Base-by-base conservation (phyloP, 1,140 invertebrate species). In the Leucophenga varia region DNA sequence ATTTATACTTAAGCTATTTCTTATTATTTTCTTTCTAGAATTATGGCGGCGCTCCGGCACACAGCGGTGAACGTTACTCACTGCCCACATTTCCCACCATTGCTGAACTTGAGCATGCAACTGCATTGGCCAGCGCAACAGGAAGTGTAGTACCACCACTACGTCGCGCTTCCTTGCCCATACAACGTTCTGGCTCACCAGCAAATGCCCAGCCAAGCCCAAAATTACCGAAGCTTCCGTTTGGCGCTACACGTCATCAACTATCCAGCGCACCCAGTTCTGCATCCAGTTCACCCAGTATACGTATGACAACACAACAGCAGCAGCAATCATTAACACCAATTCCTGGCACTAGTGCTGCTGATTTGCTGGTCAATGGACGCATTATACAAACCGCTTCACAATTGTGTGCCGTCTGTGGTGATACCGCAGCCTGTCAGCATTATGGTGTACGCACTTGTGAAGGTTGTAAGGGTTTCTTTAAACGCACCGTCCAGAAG, bases 381-480 rank as follows among this genome's bases (percentile, higher is more conserved):
- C 34, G 46, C 12, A 72, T 45, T 71, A 80, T 67, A 80, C 87
- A 17, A 25, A 80, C 86, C 3, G 86, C 88, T 0, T 91, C 90
- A 16, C 91, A 97, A 72, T 76, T 97, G 19, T 99, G 97, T 76
- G 95, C 96, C 3, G 97, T 99, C 4, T 99, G 97, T 73, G 96
- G 95, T 0, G 97, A 99, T 76, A 96, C 93, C 6, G 97, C 97
- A 1, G 95, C 95, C 14, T 98, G 97, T 64, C 95, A 98, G 65
- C 95, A 99, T 75, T 99, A 99, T 72, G 97, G 96, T 1, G 96
- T 98, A 0, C 79, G 95, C 31, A 99, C 97, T 1, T 95, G 91
- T 64, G 96, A 99, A 79, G 96, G 97, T 2, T 99, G 97, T 79
- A 99, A 99, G 82, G 89, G 90, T 20, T 93, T 93, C 74, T 94